Base-by-base conservation (phyloP, 2,797 vertebrate genomes). In the Platyrinchus mystaceus region DNA sequence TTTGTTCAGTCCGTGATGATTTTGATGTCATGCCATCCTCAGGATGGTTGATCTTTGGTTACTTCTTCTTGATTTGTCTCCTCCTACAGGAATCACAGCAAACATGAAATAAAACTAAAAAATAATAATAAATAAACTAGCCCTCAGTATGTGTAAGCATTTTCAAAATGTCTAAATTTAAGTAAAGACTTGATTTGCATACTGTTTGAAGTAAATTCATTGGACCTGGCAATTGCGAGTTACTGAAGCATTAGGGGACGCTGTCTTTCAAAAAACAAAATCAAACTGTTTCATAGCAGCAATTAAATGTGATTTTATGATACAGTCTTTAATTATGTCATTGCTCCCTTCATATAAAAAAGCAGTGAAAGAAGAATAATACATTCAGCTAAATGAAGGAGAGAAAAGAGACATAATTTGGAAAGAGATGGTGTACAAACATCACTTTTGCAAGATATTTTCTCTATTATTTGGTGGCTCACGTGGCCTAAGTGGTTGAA, bases 401-500 rank as follows among this genome's bases (percentile, higher is more conserved):
- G 16, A 80, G 53, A 39, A 41, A 14, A 79, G 24, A 81, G 19
- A 6, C 3, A 5, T 67, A 69, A 67, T 44, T 85, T 83, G 83
- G 58, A 73, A 91, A 78, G 44, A 41, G 9, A 32, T 86, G 87
- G 76, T 94, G 86, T 93, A 96, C 70, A 80, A 91, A 89, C 49
- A 55, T 47, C 2, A 4, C 36, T 66, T 52, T 84, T 63, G 69
- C 59, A 47, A 84, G 69, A 22, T 92, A 66, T 87, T 95, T 87
- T 64, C 92, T 94, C 92, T 95, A 84, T 92, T 92, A 77, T 88
- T 93, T 94, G 75, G 71, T 94, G 85, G 86, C 50, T 94, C 13
- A 70, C 59, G 27, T 94, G 76, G 73, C 46, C 71, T 95, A 78
- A 94, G 36, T 92, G 34, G 87, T 84, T 96, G 91, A 90, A 97